Percentiles rank a stretch among this genome's conserved stretches.
Evolutionary conservation across 2,888 invertebrate species (phyloP).

Genomic region (Melipona bicolor): DNA sequence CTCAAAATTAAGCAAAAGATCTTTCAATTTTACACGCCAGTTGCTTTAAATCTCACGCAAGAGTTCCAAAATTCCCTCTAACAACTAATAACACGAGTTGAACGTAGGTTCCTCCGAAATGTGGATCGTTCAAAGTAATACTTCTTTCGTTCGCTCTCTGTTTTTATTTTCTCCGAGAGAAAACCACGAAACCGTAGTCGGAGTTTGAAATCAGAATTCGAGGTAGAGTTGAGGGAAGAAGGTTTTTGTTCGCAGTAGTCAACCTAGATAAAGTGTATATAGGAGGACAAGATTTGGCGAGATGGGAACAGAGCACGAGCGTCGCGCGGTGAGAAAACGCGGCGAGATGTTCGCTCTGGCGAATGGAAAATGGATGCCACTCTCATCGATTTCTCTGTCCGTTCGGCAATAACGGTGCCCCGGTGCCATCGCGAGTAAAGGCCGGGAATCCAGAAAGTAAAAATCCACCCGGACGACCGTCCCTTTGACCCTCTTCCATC

Average conservation of each 20-base stretch:
- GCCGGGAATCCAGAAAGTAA: constrained; percentile 73
- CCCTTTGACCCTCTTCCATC: background rate
- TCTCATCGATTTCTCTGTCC: constrained; percentile 81
- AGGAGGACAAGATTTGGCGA: constrained; percentile 1
- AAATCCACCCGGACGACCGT: constrained; percentile 45
- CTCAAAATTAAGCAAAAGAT: too few relatives aligned
- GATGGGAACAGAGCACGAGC: constrained; percentile 30
- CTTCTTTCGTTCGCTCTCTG: background rate
- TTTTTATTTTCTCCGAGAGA: background rate
- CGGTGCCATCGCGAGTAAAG: constrained; percentile 44
- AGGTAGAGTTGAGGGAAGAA: background rate
- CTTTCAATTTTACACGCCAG: too few relatives aligned
- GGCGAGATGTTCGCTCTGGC: constrained; percentile 62
- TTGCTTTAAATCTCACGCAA: too few relatives aligned
- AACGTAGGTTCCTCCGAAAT: too few relatives aligned
- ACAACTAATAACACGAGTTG: too few relatives aligned
- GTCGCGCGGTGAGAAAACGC: constrained; percentile 67
- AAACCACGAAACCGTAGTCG: background rate
- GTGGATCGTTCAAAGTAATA: too few relatives aligned
- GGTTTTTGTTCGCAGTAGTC: background rate
- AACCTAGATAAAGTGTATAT: background rate
- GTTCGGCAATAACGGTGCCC: constrained; percentile 78
- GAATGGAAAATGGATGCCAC: constrained; percentile 68
- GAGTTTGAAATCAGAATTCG: background rate
- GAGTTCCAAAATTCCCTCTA: too few relatives aligned